phyloP scores from a whole-genome alignment of 2,113 vertebrate genomes.

The Pao palembangensis region DNA sequence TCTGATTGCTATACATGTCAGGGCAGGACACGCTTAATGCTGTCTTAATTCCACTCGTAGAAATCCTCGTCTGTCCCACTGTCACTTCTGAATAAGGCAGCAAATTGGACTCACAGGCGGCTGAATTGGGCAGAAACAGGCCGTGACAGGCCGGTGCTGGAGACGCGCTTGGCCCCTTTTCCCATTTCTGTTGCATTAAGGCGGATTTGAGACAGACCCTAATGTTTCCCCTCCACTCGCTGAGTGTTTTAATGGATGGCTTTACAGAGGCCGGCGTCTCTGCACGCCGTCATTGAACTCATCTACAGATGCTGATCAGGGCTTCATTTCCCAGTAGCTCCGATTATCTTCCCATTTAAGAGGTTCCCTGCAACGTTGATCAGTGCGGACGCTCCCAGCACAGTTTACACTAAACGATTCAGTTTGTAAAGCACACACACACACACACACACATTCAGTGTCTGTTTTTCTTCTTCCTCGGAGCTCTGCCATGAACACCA shows the following conservation, averaged over 20 bases:
- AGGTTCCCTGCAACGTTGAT: constrained; percentile 1
- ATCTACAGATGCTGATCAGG: constrained; percentile 5
- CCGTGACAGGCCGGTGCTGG: constrained; percentile 7
- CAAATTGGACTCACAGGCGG: constrained; percentile 48
- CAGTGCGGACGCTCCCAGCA: not conserved
- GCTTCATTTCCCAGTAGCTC: not conserved
- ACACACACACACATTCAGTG: not conserved
- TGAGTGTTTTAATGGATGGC: constrained; percentile 13
- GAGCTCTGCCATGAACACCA: constrained; percentile 14
- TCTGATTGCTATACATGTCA: constrained; percentile 96
- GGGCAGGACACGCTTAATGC: constrained; percentile 79
- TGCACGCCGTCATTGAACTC: not conserved
- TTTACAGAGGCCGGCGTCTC: constrained; percentile 2
- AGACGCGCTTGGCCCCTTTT: constrained; percentile 28
- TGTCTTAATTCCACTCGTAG: constrained; percentile 28
- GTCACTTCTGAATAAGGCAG: constrained; percentile 31
- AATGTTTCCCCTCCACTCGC: constrained; percentile 11
- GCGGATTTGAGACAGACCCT: constrained; percentile 4
- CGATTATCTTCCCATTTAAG: constrained; percentile 1
- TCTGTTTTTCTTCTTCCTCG: constrained; percentile 31
- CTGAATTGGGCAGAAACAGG: constrained; percentile 18
- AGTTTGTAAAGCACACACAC: not conserved
- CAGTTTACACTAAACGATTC: constrained; percentile 4
- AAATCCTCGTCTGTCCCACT: constrained; percentile 35
- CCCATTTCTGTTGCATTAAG: constrained; percentile 23